Evolutionary conservation across 2,797 vertebrate species (phyloP), one percentile per base, ranked within the genome.

Genomic region (Characodon lateralis): DNA sequence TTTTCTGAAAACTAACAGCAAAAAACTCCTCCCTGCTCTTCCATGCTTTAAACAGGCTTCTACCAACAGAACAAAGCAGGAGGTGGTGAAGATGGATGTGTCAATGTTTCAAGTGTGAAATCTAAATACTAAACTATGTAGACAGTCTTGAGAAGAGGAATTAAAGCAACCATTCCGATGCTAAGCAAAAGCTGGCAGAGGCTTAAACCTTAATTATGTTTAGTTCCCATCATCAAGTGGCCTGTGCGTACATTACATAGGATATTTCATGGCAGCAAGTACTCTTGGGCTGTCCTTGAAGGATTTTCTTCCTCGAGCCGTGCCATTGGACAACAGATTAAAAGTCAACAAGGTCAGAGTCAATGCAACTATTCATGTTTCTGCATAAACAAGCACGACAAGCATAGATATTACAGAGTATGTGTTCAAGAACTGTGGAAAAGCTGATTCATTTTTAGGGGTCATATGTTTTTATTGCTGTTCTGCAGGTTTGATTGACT

Each of bases 341-440:
- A 87, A 73, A 88, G 81, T 77, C 84, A 88, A 89, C 83, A 91
- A 91, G 88, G 90, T 92, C 88, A 86, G 76, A 46, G 76, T 59
- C 9, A 24, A 85, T 48, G 46, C 56, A 70, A 80, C 81, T 75
- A 24, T 84, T 82, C 71, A 58, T 66, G 55, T 80, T 79, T 72
- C 63, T 41, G 71, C 63, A 83, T 66, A 76, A 87, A 78, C 43
- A 65, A 58, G 26, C 5, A 9, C 66, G 28, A 72, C 48, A 61
- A 58, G 35, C 24, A 10, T 22, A 22, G 61, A 77, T 43, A 71
- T 79, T 76, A 65, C 2, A 72, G 61, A 51, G 20, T 69, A 26
- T 58, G 26, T 22, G 18, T 20, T 41, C 1, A 31, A 58, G 73
- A 78, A 71, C 50, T 14, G 22, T 72, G 74, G 31, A 78, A 35